Evolutionary conservation across 2,113 vertebrate species (phyloP).

Genomic region (Hypanus sabinus): DNA sequence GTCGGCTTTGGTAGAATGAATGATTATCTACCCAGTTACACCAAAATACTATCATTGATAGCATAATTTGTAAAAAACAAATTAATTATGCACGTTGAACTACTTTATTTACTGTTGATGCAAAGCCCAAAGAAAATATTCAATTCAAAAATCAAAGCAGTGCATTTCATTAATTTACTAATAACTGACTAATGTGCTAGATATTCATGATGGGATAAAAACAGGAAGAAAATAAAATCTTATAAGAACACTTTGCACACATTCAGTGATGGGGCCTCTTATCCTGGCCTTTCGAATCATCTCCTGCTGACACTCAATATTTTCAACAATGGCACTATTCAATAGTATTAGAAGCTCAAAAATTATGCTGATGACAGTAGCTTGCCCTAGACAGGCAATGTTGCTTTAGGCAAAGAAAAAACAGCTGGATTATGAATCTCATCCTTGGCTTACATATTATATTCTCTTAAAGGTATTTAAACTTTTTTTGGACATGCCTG

Average conservation of each 20-base stretch:
- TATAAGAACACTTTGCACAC: neutral
- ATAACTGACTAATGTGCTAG: neutral
- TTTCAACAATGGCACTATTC: neutral
- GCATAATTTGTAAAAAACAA: neutral
- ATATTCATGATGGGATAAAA: neutral
- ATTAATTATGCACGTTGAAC: neutral
- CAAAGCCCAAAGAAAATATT: neutral
- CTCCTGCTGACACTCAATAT: neutral
- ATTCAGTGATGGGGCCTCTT: neutral
- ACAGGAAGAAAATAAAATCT: neutral
- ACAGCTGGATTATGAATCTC: neutral
- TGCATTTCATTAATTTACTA: neutral
- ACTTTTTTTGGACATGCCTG: neutral
- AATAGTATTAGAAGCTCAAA: neutral
- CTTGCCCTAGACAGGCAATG: neutral
- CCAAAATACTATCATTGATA: no score
- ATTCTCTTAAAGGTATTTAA: neutral
- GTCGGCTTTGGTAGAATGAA: no score
- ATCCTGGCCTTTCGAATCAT: neutral
- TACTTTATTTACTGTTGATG: neutral
- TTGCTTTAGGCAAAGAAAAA: neutral
- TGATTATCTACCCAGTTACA: no score
- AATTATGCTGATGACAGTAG: neutral
- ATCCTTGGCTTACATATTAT: neutral
- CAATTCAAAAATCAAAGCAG: neutral